phyloP scores from a whole-genome alignment of 53 echinoderm and acorn worm genomes.

The Paracentrotus lividus region DNA sequence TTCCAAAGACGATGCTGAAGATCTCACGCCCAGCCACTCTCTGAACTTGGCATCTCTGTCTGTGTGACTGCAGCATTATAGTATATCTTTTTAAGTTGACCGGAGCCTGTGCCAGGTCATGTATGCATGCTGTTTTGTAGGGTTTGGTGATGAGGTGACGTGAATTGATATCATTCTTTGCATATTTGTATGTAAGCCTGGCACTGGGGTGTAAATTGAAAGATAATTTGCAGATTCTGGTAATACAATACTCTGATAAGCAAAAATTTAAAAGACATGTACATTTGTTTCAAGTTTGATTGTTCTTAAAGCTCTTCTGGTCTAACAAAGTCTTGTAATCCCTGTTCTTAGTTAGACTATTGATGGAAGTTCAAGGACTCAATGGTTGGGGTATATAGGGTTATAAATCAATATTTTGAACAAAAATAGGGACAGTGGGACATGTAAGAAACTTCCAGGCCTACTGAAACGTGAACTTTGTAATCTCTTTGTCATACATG shows the following conservation, averaged over 20 bases:
- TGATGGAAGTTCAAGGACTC: conserved; percentile 5
- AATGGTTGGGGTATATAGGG: background rate
- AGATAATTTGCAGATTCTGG: no score
- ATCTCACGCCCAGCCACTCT: no score
- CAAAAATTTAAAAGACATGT: background rate
- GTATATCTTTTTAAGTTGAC: no score
- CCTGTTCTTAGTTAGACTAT: background rate
- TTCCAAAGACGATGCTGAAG: no score
- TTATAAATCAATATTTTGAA: conserved; percentile 8
- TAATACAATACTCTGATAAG: background rate
- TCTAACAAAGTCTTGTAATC: background rate
- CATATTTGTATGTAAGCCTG: conserved; percentile 8
- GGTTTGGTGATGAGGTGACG: background rate
- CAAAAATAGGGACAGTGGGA: background rate
- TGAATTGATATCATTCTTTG: conserved; percentile 37
- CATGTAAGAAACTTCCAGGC: no score
- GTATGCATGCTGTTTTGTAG: background rate
- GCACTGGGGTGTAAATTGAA: background rate
- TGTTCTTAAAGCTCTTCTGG: conserved; percentile 22
- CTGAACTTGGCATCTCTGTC: no score
- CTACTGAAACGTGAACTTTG: no score
- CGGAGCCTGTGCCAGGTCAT: background rate
- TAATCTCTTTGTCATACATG: no score
- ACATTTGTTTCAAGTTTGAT: background rate
- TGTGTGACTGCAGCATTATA: no score